Evolutionary conservation across 1,140 invertebrate genomes (phyloP).

Genomic region (Hyposmocoma kahamanoa): DNA sequence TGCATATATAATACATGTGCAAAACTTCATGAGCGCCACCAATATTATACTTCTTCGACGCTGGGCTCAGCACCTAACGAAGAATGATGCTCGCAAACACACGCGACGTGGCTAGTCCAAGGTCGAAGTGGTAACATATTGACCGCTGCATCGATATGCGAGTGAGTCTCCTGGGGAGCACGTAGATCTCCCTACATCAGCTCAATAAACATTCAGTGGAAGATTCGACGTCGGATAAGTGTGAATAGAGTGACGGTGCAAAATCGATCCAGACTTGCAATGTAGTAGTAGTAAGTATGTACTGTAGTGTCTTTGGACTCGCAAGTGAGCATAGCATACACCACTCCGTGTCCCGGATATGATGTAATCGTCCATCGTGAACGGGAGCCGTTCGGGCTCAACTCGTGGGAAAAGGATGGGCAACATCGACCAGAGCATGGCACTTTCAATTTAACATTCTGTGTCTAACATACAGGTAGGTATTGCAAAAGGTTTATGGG

Average conservation of each 20-base stretch:
- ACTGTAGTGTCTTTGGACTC: conserved; percentile 35
- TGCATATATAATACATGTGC: conserved; percentile 59
- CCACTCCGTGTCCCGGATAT: conserved; percentile 31
- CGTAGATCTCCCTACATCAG: background rate
- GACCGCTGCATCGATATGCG: conserved; percentile 36
- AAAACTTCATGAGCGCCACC: conserved; percentile 45
- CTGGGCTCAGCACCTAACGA: conserved; percentile 8
- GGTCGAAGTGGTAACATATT: conserved; percentile 60
- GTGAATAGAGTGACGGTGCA: conserved; percentile 70
- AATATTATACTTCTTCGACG: conserved; percentile 54
- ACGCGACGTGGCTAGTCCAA: conserved; percentile 14
- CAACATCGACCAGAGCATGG: conserved; percentile 66
- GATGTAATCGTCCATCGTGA: conserved; percentile 21
- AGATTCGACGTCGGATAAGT: conserved; percentile 32
- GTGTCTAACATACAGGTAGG: conserved; percentile 41
- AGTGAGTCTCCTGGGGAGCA: conserved; percentile 7
- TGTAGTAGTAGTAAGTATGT: conserved; percentile 33
- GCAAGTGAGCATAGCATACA: conserved; percentile 45
- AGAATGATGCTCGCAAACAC: no score
- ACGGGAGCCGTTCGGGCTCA: conserved; percentile 34
- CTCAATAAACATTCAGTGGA: conserved; percentile 28
- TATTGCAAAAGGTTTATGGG: conserved; percentile 49
- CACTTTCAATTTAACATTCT: conserved; percentile 62
- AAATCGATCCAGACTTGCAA: conserved; percentile 69
- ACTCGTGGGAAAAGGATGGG: conserved; percentile 49